Percentiles rank a stretch among this genome's conserved stretches.
Conservation (phyloP, 2,797 vertebrate genomes). For the Geotrypetes seraphini region DNA sequence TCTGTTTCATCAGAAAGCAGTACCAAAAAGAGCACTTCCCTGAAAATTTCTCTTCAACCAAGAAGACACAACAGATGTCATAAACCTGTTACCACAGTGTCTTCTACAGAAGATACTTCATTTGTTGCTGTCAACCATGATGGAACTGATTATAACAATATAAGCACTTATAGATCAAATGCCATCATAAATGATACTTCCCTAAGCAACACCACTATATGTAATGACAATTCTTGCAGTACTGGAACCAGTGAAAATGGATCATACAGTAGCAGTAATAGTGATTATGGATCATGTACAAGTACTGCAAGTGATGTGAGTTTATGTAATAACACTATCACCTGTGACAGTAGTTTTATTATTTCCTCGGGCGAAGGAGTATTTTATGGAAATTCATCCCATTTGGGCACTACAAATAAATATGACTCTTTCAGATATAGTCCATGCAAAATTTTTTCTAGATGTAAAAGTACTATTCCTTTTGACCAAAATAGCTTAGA, state of each 20-base stretch:
- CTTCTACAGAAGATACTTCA: conserved; percentile 14
- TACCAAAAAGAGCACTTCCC: conserved; percentile 65
- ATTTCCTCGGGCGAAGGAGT: conserved; percentile 44
- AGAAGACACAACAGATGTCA: conserved; percentile 43
- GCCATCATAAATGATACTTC: background rate
- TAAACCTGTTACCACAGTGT: conserved; percentile 16
- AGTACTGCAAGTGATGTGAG: conserved; percentile 45
- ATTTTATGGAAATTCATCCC: conserved; percentile 23
- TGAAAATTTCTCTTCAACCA: conserved; percentile 81
- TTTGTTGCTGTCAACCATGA: conserved; percentile 17
- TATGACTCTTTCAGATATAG: conserved; percentile 50
- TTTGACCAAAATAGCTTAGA: conserved; percentile 67
- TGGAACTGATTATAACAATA: background rate
- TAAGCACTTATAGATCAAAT: conserved; percentile 8
- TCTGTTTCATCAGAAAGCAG: conserved; percentile 58
- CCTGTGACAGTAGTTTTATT: conserved; percentile 41
- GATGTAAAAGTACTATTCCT: conserved; percentile 53
- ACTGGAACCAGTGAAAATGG: conserved; percentile 39
- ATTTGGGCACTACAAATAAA: conserved; percentile 33
- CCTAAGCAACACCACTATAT: conserved; percentile 9
- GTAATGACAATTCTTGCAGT: conserved; percentile 22
- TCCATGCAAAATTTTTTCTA: conserved; percentile 57
- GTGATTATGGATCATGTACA: conserved; percentile 50
- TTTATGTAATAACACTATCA: conserved; percentile 33
- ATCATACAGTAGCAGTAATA: conserved; percentile 46